phyloP scores from a whole-genome alignment of 2,797 vertebrate genomes.

The Rhinogobio ventralis region DNA sequence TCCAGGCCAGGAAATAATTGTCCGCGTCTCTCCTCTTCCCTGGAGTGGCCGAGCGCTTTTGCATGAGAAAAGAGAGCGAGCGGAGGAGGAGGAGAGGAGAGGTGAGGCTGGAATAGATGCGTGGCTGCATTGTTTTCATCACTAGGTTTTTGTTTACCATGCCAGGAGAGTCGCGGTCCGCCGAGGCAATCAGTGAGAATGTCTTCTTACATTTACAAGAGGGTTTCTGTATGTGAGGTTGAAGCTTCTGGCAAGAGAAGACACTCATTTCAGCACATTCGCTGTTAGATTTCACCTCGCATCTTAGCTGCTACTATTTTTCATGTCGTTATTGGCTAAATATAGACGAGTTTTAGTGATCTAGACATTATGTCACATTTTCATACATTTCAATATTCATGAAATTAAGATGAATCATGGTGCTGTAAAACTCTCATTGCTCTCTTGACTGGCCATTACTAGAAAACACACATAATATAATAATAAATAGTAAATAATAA shows the following conservation, averaged over 20 bases:
- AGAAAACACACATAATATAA: not conserved
- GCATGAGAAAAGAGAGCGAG: conserved; percentile 56
- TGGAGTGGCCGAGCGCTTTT: conserved; percentile 39
- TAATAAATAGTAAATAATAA: too few species aligned
- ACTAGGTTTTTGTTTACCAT: conserved; percentile 35
- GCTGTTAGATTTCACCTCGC: not conserved
- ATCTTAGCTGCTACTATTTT: not conserved
- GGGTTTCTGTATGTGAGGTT: conserved; percentile 16
- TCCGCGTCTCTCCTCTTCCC: conserved; percentile 43
- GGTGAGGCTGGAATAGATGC: conserved; percentile 41
- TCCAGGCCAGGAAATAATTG: conserved; percentile 51
- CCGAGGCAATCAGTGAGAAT: conserved; percentile 38
- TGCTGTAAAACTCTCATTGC: not conserved
- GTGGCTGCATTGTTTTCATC: conserved; percentile 38
- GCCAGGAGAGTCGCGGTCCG: conserved; percentile 17
- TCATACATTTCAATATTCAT: not conserved
- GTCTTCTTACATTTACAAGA: conserved; percentile 40
- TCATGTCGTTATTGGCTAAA: not conserved
- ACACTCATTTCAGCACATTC: conserved; percentile 25
- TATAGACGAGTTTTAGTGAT: not conserved
- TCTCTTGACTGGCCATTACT: not conserved
- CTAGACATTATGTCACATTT: not conserved
- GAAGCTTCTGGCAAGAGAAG: conserved; percentile 9
- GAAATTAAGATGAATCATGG: conserved; percentile 1
- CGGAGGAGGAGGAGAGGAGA: conserved; percentile 30